Base-by-base conservation (phyloP, 2,888 invertebrate genomes). In the Labia minor region DNA sequence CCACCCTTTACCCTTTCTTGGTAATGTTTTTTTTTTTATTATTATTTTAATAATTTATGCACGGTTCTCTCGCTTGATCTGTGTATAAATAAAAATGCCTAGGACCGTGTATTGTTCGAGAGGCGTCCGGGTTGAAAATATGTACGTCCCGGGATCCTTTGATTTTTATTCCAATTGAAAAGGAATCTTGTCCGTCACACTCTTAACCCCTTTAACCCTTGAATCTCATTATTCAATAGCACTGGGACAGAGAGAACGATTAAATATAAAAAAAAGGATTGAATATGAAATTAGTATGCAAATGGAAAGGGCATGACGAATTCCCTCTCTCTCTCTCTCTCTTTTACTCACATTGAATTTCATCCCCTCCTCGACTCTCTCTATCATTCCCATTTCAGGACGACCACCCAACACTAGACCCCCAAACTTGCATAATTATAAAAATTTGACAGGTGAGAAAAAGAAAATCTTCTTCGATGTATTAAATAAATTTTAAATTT, bases 41-140 rank as follows among this genome's bases (percentile, higher is more conserved):
- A n/a, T n/a, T n/a, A n/a, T 49, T 49, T 49, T 49, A 3, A 49
- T 49, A 49, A 49, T 49, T 49, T 49, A 49, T 49, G 49, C 49
- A 49, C 49, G 49, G 49, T 4, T 49, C 26, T 26, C 26, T 26
- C 26, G 26, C 26, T 26, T 26, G 26, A 26, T 26, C n/a, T n/a
- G 26, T 4, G 49, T 49, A 49, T 49, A 49, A 49, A 49, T n/a
- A n/a, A 26, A 26, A 26, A 6, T 3, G 26, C 26, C 3, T 26
- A 26, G 26, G n/a, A n/a, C 14, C 49, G 49, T 14, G n/a, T 49
- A n/a, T 49, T 49, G 49, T 49, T 49, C 49, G 49, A 14, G 16
- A 49, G 49, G 49, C 49, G 49, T 49, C 49, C 49, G 49, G 49
- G 49, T 49, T 49, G 49, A 49, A 49, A 49, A 49, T 49, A 49